Conservation (phyloP, 2,888 invertebrate genomes). For the Catotricha subobsoleta region DNA sequence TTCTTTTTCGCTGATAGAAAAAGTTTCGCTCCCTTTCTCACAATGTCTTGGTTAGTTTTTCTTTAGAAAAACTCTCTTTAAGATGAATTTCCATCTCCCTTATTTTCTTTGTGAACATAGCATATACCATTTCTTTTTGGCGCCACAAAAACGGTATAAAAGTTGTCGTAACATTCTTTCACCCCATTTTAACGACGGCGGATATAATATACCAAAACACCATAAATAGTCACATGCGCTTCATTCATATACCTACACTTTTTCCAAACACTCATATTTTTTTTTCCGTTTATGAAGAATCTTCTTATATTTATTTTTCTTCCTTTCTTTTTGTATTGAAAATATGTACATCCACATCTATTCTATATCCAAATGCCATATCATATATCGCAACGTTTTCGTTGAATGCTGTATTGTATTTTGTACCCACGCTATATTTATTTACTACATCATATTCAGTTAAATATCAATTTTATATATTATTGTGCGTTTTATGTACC, state of each 20-base stretch:
- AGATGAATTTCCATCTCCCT: conserved; percentile 2
- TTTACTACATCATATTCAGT: too few species aligned
- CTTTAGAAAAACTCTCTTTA: background rate
- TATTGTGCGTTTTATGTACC: background rate
- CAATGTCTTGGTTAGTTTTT: background rate
- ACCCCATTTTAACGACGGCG: background rate
- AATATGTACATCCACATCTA: too few species aligned
- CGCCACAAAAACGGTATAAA: background rate
- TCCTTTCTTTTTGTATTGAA: too few species aligned
- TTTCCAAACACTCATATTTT: background rate
- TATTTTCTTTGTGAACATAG: too few species aligned
- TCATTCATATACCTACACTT: too few species aligned
- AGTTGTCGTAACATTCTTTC: background rate
- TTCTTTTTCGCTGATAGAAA: background rate
- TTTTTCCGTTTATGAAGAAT: background rate
- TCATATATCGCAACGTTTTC: too few species aligned
- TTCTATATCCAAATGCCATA: too few species aligned
- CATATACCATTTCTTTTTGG: too few species aligned
- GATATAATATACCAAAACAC: too few species aligned
- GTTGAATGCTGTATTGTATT: too few species aligned
- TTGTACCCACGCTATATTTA: too few species aligned
- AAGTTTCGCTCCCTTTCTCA: conserved; percentile 3
- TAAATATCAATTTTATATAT: background rate
- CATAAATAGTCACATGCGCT: too few species aligned
- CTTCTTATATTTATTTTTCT: background rate